Conservation (phyloP, 2,797 vertebrate species). For the Holocentrus rufus region DNA sequence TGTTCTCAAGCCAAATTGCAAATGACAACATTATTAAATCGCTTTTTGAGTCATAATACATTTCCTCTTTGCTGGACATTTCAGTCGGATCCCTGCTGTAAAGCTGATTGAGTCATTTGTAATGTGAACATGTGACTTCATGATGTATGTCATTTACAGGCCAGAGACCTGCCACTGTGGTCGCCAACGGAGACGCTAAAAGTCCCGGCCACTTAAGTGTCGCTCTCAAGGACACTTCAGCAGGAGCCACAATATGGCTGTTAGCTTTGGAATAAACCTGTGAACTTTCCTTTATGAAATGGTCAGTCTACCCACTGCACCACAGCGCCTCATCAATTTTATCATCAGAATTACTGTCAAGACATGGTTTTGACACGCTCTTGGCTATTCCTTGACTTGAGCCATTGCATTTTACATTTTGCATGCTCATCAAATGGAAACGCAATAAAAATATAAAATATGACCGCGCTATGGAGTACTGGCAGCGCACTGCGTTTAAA, state of each 20-base stretch:
- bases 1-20: slow-evolving; percentile 18
- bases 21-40: not conserved
- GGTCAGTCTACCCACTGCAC: slow-evolving; percentile 20
- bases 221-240: slow-evolving; percentile 19
- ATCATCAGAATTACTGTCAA: slow-evolving; percentile 44
- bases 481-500: slow-evolving; percentile 59
- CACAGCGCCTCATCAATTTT: slow-evolving; percentile 42
- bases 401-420: slow-evolving; percentile 69
- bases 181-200: slow-evolving; percentile 44
- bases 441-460: slow-evolving; percentile 62
- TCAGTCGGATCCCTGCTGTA: slow-evolving; percentile 32
- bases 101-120: slow-evolving; percentile 14
- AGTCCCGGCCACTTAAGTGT: slow-evolving; percentile 34
- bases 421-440: slow-evolving; percentile 70
- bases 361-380: slow-evolving; percentile 50
- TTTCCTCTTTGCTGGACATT: slow-evolving; percentile 30
- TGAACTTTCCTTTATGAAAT: slow-evolving; percentile 20
- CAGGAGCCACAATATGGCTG: slow-evolving; percentile 2
- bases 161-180: slow-evolving; percentile 35
- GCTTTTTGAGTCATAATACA: not conserved
- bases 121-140: slow-evolving; percentile 31
- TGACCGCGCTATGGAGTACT: slow-evolving; percentile 41
- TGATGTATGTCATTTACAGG: slow-evolving; percentile 13
- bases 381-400: slow-evolving; percentile 62
- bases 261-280: slow-evolving; percentile 15